These are phyloP conservation scores for Astropecten irregularis DNA, from an alignment of 53 echinoderm and acorn worm species.

Conservation along the genomic window DNA sequence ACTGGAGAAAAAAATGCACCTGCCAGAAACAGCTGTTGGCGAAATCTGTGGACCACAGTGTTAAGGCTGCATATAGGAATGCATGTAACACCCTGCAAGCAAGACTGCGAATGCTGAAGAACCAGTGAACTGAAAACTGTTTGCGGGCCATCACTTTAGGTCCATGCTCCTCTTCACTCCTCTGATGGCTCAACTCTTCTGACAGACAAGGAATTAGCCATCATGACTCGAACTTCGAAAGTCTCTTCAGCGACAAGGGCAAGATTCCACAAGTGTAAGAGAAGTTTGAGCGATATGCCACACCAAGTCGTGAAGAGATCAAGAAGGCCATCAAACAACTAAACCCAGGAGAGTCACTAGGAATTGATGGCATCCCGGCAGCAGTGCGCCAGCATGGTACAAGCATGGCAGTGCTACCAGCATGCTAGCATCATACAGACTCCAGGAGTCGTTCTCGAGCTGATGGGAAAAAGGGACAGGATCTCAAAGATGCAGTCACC, in stretches of 20 bases:
- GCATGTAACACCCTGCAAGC: not conserved
- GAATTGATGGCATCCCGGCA: not conserved
- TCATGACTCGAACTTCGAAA: conserved; percentile 1
- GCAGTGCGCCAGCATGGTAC: not conserved
- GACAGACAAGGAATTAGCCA: not conserved
- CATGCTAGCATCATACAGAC: too few species aligned
- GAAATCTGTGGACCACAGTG: too few species aligned
- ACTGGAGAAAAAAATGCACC: not conserved
- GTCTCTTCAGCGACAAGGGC: not conserved
- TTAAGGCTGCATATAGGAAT: not conserved
- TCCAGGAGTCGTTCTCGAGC: not conserved
- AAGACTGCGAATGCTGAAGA: not conserved
- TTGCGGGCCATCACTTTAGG: not conserved
- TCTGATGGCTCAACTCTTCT: not conserved
- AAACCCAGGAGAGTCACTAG: not conserved
- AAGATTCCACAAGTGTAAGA: conserved; percentile 36
- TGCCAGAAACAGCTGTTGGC: not conserved
- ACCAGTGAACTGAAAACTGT: not conserved
- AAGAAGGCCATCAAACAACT: not conserved
- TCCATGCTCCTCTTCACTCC: not conserved
- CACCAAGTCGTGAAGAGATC: not conserved
- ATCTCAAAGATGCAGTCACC: too few species aligned
- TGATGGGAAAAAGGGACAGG: not conserved
- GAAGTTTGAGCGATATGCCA: not conserved
- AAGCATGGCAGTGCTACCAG: too few species aligned